phyloP scores from a whole-genome alignment of 2,797 vertebrate species.

The Macropodus opercularis region DNA sequence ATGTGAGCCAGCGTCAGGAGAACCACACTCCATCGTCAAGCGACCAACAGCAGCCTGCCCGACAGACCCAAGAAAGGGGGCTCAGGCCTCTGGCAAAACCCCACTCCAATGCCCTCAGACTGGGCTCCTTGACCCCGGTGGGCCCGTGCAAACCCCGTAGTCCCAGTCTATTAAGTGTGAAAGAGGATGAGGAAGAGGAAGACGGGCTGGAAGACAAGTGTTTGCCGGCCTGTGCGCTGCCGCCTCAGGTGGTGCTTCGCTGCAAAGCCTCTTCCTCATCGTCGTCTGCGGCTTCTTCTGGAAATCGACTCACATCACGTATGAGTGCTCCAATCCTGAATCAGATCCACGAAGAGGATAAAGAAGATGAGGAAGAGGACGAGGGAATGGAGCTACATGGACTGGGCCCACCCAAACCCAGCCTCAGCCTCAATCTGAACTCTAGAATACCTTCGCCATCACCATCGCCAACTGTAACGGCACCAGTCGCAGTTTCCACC shows the following conservation, averaged over 20 bases:
- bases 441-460: slow-evolving; percentile 61
- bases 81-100: slow-evolving; percentile 66
- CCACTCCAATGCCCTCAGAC: slow-evolving; percentile 69
- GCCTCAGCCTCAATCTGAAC: slow-evolving; percentile 91
- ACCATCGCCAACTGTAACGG: slow-evolving; percentile 81
- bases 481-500: slow-evolving; percentile 86
- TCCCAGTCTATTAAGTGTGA: slow-evolving; percentile 83
- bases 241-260: slow-evolving; percentile 89
- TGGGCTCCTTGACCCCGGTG: slow-evolving; percentile 59
- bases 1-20: slow-evolving; percentile 82
- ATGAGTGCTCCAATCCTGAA: slow-evolving; percentile 97
- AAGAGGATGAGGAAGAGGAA: slow-evolving; percentile 97
- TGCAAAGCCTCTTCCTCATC: slow-evolving; percentile 86
- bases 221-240: slow-evolving; percentile 79
- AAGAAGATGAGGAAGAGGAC: slow-evolving; percentile 84
- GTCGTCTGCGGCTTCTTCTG: slow-evolving; percentile 72
- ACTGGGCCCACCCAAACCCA: slow-evolving; percentile 86
- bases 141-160: slow-evolving; percentile 72
- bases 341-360: slow-evolving; percentile 98
- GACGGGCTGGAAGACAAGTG: slow-evolving; percentile 84
- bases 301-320: slow-evolving; percentile 90
- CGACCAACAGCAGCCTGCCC: slow-evolving; percentile 39
- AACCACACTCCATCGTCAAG: slow-evolving; percentile 16
- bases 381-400: slow-evolving; percentile 52
- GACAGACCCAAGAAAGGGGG: slow-evolving; percentile 66